Percentiles rank a stretch among this genome's conserved stretches.
Conservation (phyloP, 2,888 invertebrate species). For the Philonicus albiceps region DNA sequence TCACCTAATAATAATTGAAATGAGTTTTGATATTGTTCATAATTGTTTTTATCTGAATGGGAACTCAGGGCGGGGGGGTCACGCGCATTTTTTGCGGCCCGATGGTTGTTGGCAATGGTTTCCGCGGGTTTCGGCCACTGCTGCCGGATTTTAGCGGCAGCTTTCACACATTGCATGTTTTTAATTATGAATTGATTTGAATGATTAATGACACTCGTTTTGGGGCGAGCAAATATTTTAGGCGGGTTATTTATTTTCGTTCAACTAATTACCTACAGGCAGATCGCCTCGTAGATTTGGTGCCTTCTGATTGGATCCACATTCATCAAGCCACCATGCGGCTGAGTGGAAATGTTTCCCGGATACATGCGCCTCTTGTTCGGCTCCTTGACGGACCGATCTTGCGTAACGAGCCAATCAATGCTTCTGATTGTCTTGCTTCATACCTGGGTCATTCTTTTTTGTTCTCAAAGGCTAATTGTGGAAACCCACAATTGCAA, state of each 20-base stretch:
- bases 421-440: not conserved
- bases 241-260: slow-evolving; percentile 42
- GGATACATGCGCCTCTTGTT: not conserved
- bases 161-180: slow-evolving; percentile 46
- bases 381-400: not conserved
- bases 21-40: slow-evolving; percentile 46
- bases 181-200: slow-evolving; percentile 46
- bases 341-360: not conserved
- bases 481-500: not conserved
- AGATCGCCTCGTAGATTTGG: not conserved
- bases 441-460: not conserved
- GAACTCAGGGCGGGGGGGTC: not conserved
- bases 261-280: slow-evolving; percentile 42
- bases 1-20: slow-evolving; percentile 46
- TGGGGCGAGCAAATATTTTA: slow-evolving; percentile 43
- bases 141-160: slow-evolving; percentile 37
- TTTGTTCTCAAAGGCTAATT: not conserved
- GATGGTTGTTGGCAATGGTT: slow-evolving; percentile 18
- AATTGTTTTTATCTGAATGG: slow-evolving; percentile 44
- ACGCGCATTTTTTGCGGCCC: not conserved
- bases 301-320: not conserved
- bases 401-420: not conserved
- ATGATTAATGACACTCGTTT: slow-evolving; percentile 44
- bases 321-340: not conserved
- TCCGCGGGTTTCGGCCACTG: slow-evolving; percentile 15